Base-by-base conservation (phyloP, 2,797 vertebrate species). In the Percopsis omiscomaycus region DNA sequence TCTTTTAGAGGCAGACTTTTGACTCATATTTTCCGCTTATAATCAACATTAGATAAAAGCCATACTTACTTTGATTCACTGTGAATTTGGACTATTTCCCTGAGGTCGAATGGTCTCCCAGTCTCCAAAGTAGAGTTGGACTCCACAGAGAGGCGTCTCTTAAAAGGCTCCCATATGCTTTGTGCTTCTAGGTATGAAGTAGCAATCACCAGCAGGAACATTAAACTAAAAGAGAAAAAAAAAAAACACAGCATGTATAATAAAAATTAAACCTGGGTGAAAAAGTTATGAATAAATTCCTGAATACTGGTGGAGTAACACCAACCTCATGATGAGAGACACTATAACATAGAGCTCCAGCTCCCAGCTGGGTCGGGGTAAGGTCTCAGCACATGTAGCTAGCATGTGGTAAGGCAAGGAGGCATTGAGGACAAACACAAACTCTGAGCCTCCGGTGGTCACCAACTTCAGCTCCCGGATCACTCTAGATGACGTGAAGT, bases 321-420 rank as follows among this genome's bases (percentile, higher is more conserved):
- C 81, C 61, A 85, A 96, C 98, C 97, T 97, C 98, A 98, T 99
- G 71, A 98, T 92, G 83, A 97, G 91, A 84, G 95, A 96, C 87
- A 99, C 94, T 63, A 95, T 89, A 82, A 98, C 88, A 86, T 98
- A 98, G 71, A 99, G 93, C 74, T 96, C 94, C 85, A 97, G 79
- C 73, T 99, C 98, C 98, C 98, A 99, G 90, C 90, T 96, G 27
- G 98, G 98, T 59, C 97, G 91, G 76, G 98, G 98, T 16, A 99
- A 92, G 0, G 93, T 95, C 86, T 98, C 96, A 57, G 97, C 94
- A 89, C 98, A 99, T 0, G 94, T 75, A 57, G 96, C 95, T 84
- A 99, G 84, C 95, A 99, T 96, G 87, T 99, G 97, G 88, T 98
- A 98, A 0, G 98, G 98, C 88, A 99, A 89, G 5, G 98, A 98